These are phyloP conservation scores for Standfussiana lucernea DNA, from an alignment of 2,888 invertebrate species.

Conservation along the genomic window DNA sequence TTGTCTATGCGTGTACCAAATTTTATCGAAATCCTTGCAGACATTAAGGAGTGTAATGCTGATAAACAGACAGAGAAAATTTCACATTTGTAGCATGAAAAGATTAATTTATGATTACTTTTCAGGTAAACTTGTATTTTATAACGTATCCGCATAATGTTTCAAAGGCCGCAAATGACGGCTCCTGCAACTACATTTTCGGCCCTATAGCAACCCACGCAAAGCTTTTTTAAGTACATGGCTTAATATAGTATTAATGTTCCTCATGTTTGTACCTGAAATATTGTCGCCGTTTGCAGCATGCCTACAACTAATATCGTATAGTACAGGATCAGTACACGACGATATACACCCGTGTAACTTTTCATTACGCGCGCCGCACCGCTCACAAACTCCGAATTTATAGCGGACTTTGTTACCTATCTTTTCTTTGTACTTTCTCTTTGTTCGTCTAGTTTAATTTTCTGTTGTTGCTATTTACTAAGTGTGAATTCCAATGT, in stretches of 20 bases:
- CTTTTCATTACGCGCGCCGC: conserved; percentile 76
- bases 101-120: neutral
- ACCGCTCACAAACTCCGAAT: conserved; percentile 72
- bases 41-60: too few relatives aligned
- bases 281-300: conserved; percentile 25
- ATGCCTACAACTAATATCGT: conserved; percentile 42
- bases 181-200: neutral
- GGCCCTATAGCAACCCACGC: conserved; percentile 6
- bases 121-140: neutral
- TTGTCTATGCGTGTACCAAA: neutral
- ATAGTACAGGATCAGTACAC: conserved; percentile 34
- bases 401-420: conserved; percentile 74
- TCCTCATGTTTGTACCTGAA: conserved; percentile 25
- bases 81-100: neutral
- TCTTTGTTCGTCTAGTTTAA: conserved; percentile 60
- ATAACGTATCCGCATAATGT: neutral
- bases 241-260: conserved; percentile 26
- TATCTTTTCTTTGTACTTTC: conserved; percentile 68
- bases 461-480: conserved; percentile 64
- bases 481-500: conserved; percentile 49
- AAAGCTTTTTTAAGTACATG: conserved; percentile 12
- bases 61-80: neutral
- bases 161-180: neutral
- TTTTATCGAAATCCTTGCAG: neutral
- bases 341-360: conserved; percentile 65